A percentile compares a stretch with the other conserved stretches of the same genome.
Conservation (phyloP, 2,113 vertebrate genomes). For the Podarcis raffonei region DNA sequence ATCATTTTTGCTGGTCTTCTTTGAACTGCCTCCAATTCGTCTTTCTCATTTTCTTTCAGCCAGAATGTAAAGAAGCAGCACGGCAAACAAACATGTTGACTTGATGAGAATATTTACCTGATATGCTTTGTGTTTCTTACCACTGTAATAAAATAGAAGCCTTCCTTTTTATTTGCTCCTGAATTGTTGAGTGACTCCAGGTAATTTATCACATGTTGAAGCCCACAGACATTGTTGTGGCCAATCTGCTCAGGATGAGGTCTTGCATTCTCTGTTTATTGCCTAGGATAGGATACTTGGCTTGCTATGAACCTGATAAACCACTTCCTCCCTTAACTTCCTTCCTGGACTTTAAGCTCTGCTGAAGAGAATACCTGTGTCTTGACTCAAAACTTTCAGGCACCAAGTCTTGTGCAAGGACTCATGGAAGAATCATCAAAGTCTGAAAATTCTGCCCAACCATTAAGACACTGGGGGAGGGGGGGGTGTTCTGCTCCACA, state of each 20-base stretch:
- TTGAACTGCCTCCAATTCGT: conserved; percentile 49
- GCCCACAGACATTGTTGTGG: conserved; percentile 15
- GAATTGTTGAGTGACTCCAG: conserved; percentile 36
- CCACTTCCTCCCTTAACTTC: neutral
- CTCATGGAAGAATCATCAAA: neutral
- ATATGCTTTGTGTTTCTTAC: conserved; percentile 32
- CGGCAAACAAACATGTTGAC: conserved; percentile 47
- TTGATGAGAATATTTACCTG: conserved; percentile 38
- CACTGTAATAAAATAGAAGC: conserved; percentile 35
- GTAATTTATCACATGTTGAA: neutral
- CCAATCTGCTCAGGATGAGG: neutral
- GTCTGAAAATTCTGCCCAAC: neutral
- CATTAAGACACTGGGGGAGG: neutral
- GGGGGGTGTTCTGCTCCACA: no score
- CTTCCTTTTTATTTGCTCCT: conserved; percentile 39
- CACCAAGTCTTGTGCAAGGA: neutral
- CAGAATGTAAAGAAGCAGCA: conserved; percentile 27
- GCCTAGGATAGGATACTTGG: conserved; percentile 29
- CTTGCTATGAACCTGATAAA: neutral
- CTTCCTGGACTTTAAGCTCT: neutral
- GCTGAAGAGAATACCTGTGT: neutral
- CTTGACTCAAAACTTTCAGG: neutral
- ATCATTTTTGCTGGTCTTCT: conserved; percentile 41
- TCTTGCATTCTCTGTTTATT: conserved; percentile 35
- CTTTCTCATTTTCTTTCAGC: conserved; percentile 40